These are phyloP conservation scores for Pantherophis guttatus DNA, from an alignment of 2,113 vertebrate species.

Conservation along the genomic window DNA sequence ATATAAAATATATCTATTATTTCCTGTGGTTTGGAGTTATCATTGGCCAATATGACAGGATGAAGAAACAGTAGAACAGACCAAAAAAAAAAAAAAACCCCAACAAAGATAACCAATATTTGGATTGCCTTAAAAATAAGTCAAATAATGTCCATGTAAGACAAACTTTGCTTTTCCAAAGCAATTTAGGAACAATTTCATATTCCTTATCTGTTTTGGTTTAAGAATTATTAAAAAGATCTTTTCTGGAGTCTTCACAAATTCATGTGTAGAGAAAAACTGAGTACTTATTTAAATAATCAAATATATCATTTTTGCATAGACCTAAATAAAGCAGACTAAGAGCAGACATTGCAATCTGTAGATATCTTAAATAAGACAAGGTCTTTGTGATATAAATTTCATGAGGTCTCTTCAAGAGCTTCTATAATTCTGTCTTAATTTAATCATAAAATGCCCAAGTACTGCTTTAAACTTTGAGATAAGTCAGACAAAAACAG, in stretches of 20 bases:
- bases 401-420: neutral
- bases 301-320: neutral
- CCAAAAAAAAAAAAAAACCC: neutral
- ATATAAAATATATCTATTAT: neutral
- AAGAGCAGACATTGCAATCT: neutral
- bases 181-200: neutral
- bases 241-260: neutral
- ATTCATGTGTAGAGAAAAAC: neutral
- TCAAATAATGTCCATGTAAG: neutral
- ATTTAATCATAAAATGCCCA: neutral
- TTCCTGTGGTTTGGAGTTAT: neutral
- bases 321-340: neutral
- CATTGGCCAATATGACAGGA: neutral
- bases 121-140: neutral
- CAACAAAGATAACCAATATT: neutral
- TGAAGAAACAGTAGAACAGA: neutral
- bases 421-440: neutral
- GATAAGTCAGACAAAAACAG: neutral
- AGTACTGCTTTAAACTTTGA: neutral
- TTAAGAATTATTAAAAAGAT: neutral
- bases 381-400: neutral
- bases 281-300: neutral
- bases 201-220: neutral
- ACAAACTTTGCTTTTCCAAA: neutral
- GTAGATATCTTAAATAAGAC: neutral